A percentile compares a stretch with the other conserved stretches of the same genome.
phyloP scores from a whole-genome alignment of 2,888 invertebrate genomes.

The Pherbina coryleti region DNA sequence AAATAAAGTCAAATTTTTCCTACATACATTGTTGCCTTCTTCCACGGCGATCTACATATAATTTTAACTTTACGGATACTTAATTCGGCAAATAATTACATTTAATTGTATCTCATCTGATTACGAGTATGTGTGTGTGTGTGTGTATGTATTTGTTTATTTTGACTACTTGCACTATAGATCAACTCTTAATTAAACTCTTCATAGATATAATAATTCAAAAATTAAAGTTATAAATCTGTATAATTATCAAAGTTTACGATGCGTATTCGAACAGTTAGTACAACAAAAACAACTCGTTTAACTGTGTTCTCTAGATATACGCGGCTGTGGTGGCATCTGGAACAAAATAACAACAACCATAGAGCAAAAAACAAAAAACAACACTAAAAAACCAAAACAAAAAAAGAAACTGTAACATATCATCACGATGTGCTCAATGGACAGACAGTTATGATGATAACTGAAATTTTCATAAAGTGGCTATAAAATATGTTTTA shows the following conservation, averaged over 20 bases:
- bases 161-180: no score
- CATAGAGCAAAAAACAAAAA: no score
- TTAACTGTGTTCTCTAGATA: not conserved
- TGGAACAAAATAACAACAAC: not conserved
- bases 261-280: constrained; percentile 19
- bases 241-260: constrained; percentile 26
- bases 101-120: not conserved
- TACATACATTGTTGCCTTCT: no score
- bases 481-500: constrained; percentile 16
- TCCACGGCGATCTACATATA: no score
- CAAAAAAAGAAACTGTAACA: constrained; percentile 3
- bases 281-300: not conserved
- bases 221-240: not conserved
- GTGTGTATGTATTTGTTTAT: not conserved
- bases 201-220: not conserved
- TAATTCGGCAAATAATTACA: not conserved
- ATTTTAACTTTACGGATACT: no score
- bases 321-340: not conserved
- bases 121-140: not conserved
- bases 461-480: constrained; percentile 20
- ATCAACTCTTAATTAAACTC: constrained; percentile 6
- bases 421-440: constrained; percentile 6
- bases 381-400: not conserved
- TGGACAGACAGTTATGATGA: constrained; percentile 28
- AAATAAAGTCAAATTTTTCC: no score